phyloP scores from a whole-genome alignment of 2,888 invertebrate genomes.

The Aromia moschata region DNA sequence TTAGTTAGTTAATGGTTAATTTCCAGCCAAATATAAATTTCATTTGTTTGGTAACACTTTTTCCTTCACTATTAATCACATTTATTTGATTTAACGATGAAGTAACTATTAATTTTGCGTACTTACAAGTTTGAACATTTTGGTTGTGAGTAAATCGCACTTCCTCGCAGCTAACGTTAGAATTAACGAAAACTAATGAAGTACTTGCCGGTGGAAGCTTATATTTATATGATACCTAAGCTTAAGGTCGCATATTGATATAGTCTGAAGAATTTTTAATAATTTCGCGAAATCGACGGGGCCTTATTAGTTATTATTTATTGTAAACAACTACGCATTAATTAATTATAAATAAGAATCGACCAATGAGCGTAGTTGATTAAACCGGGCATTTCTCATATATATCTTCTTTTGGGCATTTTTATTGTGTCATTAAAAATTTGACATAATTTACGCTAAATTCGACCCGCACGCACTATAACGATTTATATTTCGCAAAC shows the following conservation, averaged over 20 bases:
- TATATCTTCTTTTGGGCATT: neutral
- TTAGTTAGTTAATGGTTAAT: no score
- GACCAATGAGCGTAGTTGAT: neutral
- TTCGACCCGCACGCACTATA: no score
- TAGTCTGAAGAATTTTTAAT: neutral
- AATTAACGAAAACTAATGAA: neutral
- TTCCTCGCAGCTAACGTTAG: neutral
- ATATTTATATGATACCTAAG: neutral
- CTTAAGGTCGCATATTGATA: neutral
- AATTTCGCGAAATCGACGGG: neutral
- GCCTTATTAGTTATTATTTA: neutral
- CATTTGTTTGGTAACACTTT: no score
- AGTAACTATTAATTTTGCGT: neutral
- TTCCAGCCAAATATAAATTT: no score
- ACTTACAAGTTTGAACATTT: neutral
- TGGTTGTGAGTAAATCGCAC: no score
- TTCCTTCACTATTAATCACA: no score
- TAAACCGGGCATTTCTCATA: neutral
- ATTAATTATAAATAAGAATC: neutral
- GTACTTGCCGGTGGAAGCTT: neutral
- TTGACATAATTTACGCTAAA: no score
- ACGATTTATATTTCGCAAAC: no score
- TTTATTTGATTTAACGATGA: no score
- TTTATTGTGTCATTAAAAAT: neutral
- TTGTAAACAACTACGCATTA: neutral